phyloP scores from a whole-genome alignment of 2,113 vertebrate species.

The Vulpes ferrilata region DNA sequence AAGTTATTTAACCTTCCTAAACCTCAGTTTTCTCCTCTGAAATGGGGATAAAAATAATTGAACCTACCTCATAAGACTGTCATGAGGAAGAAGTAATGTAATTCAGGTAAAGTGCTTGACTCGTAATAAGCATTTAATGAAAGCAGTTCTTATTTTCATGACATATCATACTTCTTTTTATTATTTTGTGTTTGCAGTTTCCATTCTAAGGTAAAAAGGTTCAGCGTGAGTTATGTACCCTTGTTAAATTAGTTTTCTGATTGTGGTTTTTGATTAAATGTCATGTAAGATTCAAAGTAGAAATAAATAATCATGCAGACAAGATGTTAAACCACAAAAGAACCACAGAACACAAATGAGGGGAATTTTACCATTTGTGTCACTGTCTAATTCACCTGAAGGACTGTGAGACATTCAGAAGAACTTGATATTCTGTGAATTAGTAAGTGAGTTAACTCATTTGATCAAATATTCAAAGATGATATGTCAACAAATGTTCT shows the following conservation, averaged over 20 bases:
- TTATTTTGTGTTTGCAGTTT: constrained; percentile 65
- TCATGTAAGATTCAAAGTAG: constrained; percentile 79
- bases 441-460: constrained; percentile 47
- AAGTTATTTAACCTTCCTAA: background rate
- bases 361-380: constrained; percentile 43
- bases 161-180: constrained; percentile 32
- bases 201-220: constrained; percentile 64
- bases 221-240: constrained; percentile 69
- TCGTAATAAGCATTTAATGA: constrained; percentile 35
- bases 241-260: constrained; percentile 82
- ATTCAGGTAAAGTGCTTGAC: constrained; percentile 34
- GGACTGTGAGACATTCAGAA: constrained; percentile 13
- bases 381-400: constrained; percentile 64
- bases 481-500: constrained; percentile 56
- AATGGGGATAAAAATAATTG: constrained; percentile 26
- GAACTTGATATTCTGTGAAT: constrained; percentile 65
- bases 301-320: constrained; percentile 79
- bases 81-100: background rate
- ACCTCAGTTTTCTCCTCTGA: constrained; percentile 46
- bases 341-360: constrained; percentile 50
- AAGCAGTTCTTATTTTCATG: constrained; percentile 27
- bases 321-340: constrained; percentile 71
- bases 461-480: constrained; percentile 69
- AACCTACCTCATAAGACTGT: background rate
- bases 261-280: constrained; percentile 82